These are phyloP conservation scores for Aphidoletes aphidimyza DNA, from an alignment of 2,888 invertebrate genomes.

Conservation along the genomic window DNA sequence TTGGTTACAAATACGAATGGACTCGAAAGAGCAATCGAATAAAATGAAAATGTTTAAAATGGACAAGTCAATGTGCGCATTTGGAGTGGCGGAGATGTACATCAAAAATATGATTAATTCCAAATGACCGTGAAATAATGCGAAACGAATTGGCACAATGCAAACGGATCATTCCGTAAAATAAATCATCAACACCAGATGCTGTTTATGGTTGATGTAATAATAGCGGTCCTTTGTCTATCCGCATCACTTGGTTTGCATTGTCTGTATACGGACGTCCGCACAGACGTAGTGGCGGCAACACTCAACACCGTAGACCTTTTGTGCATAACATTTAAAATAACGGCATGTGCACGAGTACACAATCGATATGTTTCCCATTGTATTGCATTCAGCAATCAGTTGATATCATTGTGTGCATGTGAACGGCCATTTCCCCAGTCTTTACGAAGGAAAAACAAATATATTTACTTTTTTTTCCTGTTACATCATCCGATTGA, in stretches of 20 bases:
- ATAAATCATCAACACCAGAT: constrained; percentile 44
- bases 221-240: background rate
- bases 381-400: background rate
- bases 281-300: too few relatives aligned
- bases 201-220: background rate
- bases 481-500: constrained; percentile 7
- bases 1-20: too few relatives aligned
- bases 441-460: background rate
- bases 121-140: constrained; percentile 40
- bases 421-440: constrained; percentile 34
- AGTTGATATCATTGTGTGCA: background rate
- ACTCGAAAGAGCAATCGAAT: too few relatives aligned
- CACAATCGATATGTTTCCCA: background rate
- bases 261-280: background rate
- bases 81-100: too few relatives aligned
- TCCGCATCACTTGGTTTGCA: background rate
- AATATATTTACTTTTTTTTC: background rate
- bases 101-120: background rate
- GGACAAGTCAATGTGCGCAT: too few relatives aligned
- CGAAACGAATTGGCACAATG: constrained; percentile 23
- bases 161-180: constrained; percentile 28
- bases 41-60: too few relatives aligned
- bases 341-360: constrained; percentile 26
- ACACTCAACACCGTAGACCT: background rate
- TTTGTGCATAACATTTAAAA: constrained; percentile 35